Conservation (phyloP, 2,113 vertebrate genomes). For the Paedocypris sp. region DNA sequence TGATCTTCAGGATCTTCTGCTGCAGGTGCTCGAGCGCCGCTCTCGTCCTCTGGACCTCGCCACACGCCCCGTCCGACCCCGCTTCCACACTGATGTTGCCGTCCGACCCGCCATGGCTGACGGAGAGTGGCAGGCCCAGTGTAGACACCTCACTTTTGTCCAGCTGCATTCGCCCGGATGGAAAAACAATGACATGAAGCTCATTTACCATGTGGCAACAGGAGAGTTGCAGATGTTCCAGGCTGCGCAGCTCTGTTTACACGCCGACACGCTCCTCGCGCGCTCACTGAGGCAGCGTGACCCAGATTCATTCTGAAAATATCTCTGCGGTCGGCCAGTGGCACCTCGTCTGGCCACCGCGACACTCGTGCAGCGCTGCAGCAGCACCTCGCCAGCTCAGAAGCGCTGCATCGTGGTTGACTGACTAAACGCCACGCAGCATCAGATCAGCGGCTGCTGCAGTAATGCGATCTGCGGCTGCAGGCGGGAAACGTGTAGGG, state of each 20-base stretch:
- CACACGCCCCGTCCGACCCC: constrained; percentile 46
- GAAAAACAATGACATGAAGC: constrained; percentile 3
- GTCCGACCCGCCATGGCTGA: constrained; percentile 76
- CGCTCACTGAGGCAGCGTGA: neutral
- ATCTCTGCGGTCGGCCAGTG: too few species aligned
- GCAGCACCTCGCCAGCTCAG: too few species aligned
- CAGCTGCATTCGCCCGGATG: constrained; percentile 63
- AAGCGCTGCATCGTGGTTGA: too few species aligned
- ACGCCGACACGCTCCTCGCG: neutral
- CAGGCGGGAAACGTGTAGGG: too few species aligned
- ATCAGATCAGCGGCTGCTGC: too few species aligned
- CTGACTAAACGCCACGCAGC: too few species aligned
- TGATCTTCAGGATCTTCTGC: constrained; percentile 97
- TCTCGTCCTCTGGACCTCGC: constrained; percentile 81
- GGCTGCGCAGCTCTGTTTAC: neutral
- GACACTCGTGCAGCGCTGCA: too few species aligned
- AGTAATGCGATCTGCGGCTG: too few species aligned
- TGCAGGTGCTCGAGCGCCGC: constrained; percentile 90
- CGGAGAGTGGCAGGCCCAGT: constrained; percentile 63
- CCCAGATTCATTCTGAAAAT: neutral
- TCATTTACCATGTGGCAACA: neutral
- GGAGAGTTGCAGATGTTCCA: too few species aligned
- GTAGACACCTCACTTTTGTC: constrained; percentile 83
- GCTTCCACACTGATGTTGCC: constrained; percentile 77
- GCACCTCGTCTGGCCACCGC: too few species aligned